phyloP scores from a whole-genome alignment of 2,797 vertebrate genomes.

The Trachurus trachurus region DNA sequence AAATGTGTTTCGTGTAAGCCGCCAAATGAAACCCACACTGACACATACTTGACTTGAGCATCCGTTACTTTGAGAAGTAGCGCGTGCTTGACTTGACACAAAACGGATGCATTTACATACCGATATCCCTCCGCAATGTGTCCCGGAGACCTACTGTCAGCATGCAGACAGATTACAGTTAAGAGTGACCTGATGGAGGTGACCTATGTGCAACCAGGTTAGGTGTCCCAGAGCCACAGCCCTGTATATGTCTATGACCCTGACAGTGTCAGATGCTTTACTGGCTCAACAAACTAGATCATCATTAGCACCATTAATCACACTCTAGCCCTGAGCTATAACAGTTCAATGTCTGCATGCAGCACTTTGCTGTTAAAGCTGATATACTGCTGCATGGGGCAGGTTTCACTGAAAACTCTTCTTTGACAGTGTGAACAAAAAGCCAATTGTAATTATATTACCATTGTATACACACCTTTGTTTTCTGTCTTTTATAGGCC shows the following conservation, averaged over 20 bases:
- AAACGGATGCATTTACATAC: too few species aligned
- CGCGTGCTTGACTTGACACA: too few species aligned
- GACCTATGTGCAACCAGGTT: not conserved
- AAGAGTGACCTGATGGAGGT: not conserved
- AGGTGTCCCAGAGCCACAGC: not conserved
- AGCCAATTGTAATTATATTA: not conserved
- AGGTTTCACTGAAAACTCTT: not conserved
- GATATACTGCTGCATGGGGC: not conserved
- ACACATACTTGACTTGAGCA: not conserved
- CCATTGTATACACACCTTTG: too few species aligned
- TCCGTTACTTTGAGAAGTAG: too few species aligned
- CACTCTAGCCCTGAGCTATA: not conserved
- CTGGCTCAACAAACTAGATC: too few species aligned
- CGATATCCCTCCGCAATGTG: too few species aligned
- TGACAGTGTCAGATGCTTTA: not conserved
- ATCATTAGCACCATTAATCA: not conserved
- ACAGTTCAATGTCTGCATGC: not conserved
- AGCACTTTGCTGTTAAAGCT: not conserved
- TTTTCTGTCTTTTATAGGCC: too few species aligned
- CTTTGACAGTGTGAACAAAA: not conserved
- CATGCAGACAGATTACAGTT: too few species aligned
- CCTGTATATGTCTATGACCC: too few species aligned
- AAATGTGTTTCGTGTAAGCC: conserved; percentile 40
- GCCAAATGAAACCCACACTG: conserved; percentile 24
- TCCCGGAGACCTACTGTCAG: too few species aligned